phyloP scores from a whole-genome alignment of 2,888 invertebrate species.

The Stegana nigrithorax region DNA sequence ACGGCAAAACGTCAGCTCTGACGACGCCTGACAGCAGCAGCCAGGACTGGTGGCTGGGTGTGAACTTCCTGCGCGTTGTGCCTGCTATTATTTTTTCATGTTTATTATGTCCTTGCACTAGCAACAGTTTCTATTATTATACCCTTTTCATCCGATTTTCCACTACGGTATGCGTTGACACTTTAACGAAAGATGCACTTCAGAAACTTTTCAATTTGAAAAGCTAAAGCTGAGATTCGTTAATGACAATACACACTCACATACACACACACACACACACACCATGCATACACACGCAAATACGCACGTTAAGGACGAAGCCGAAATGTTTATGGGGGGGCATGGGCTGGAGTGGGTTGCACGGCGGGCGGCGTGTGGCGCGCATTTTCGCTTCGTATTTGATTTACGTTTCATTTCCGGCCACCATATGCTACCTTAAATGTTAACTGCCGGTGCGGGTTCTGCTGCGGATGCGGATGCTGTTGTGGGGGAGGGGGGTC shows the following conservation, averaged over 20 bases:
- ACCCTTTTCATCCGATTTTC: too few relatives aligned
- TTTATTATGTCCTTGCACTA: not conserved
- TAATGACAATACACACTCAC: slow-evolving; percentile 53
- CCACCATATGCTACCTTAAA: slow-evolving; percentile 58
- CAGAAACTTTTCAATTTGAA: slow-evolving; percentile 54
- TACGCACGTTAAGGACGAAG: not conserved
- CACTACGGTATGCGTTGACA: slow-evolving; percentile 46
- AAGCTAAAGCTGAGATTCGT: slow-evolving; percentile 37
- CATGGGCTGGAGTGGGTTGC: slow-evolving; percentile 26
- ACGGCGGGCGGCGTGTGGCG: slow-evolving; percentile 20
- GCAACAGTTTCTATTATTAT: slow-evolving; percentile 25
- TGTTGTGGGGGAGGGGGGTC: too few relatives aligned
- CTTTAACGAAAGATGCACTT: slow-evolving; percentile 55
- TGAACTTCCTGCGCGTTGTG: slow-evolving; percentile 32
- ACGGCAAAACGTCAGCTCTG: too few relatives aligned
- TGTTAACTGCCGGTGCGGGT: too few relatives aligned
- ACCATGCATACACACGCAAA: too few relatives aligned
- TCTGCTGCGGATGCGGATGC: too few relatives aligned
- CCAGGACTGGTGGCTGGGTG: slow-evolving; percentile 44
- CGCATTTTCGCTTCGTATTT: slow-evolving; percentile 59
- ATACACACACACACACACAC: too few relatives aligned
- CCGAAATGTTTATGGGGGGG: slow-evolving; percentile 6
- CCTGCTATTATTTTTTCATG: slow-evolving; percentile 44
- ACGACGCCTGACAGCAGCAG: too few relatives aligned
- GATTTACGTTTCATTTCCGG: slow-evolving; percentile 66